These are phyloP conservation scores for Hypena proboscidalis DNA, from an alignment of 2,888 invertebrate genomes.

Conservation along the genomic window DNA sequence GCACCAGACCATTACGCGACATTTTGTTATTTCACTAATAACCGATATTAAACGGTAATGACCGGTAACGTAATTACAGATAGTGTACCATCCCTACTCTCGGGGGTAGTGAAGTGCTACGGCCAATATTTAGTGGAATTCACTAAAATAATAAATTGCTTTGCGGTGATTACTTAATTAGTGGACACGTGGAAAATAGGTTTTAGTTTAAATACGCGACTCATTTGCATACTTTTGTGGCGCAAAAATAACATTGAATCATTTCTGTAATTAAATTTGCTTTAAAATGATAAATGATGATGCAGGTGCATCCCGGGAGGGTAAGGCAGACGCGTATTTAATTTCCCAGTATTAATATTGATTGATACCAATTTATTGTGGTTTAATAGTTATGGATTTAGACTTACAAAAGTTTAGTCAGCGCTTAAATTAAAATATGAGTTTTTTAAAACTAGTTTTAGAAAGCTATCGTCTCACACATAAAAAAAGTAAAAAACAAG, in stretches of 20 bases:
- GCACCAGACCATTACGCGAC: constrained; percentile 8
- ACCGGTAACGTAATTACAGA: constrained; percentile 28
- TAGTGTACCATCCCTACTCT: constrained; percentile 16
- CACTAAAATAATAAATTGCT: constrained; percentile 36
- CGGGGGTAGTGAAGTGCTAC: constrained; percentile 3
- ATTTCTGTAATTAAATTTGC: no score
- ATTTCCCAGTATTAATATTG: no score
- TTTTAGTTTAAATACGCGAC: constrained; percentile 14
- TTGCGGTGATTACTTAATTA: constrained; percentile 17
- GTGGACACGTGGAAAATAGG: constrained; percentile 5
- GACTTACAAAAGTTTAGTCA: no score
- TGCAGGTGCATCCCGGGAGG: no score
- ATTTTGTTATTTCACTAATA: constrained; percentile 40
- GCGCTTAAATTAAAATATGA: no score
- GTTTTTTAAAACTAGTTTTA: no score
- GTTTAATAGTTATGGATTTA: no score
- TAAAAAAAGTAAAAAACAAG: no score
- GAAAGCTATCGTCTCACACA: no score
- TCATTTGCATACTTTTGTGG: background rate
- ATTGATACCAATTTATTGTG: no score
- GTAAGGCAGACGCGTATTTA: no score
- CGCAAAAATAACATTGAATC: constrained; percentile 1
- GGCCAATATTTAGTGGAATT: constrained; percentile 22
- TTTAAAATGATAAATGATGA: no score
- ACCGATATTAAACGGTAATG: constrained; percentile 19